phyloP scores from a whole-genome alignment of 2,888 invertebrate genomes.

The Cynaeus angustus region DNA sequence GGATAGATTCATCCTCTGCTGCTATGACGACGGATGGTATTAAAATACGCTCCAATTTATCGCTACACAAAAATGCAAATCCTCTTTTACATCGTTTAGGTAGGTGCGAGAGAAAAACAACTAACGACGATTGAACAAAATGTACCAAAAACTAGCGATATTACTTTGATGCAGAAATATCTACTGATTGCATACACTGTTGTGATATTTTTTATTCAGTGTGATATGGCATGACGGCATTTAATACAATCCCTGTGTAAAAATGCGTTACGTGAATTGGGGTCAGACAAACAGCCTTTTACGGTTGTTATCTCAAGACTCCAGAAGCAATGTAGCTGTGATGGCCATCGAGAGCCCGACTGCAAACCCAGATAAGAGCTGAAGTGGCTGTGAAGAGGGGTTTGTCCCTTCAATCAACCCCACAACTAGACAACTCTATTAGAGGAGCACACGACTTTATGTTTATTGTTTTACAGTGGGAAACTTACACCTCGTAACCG shows the following conservation, averaged over 20 bases:
- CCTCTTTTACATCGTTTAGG: conserved; percentile 34
- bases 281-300: conserved; percentile 55
- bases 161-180: too few relatives aligned
- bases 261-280: conserved; percentile 45
- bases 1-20: conserved; percentile 30
- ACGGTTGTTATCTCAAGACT: conserved; percentile 65
- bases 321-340: conserved; percentile 62
- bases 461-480: conserved; percentile 58
- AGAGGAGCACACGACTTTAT: conserved; percentile 58
- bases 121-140: not conserved
- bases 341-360: conserved; percentile 62
- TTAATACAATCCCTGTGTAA: conserved; percentile 35
- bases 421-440: conserved; percentile 65
- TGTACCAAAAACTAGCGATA: not conserved
- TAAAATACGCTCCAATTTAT: conserved; percentile 25
- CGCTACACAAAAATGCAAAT: conserved; percentile 42
- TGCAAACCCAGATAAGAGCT: conserved; percentile 64
- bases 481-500: conserved; percentile 40
- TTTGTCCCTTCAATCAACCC: conserved; percentile 57
- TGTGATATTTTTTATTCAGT: conserved; percentile 1
- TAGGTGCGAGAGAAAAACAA: conserved; percentile 21
- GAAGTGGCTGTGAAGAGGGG: conserved; percentile 49
- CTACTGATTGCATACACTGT: too few relatives aligned
- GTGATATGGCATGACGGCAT: conserved; percentile 6
- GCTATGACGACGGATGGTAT: conserved; percentile 37